Percentiles rank a stretch among this genome's conserved stretches.
These are phyloP conservation scores for Callyntrura sp. DNA, from an alignment of 2,888 invertebrate genomes.

Conservation along the genomic window DNA sequence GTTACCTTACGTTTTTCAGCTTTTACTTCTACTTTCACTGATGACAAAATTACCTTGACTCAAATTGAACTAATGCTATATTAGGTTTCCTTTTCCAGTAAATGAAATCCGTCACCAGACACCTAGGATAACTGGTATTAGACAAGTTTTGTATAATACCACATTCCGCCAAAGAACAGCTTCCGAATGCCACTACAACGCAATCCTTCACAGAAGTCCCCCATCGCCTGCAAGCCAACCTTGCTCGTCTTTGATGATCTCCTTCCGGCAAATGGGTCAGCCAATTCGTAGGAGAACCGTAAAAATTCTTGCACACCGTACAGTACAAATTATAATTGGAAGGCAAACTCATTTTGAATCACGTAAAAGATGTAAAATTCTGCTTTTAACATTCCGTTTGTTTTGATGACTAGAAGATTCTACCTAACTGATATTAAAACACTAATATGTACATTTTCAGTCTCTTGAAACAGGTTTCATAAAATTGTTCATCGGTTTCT, in stretches of 20 bases:
- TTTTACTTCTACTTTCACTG: too few species aligned
- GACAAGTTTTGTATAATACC: constrained; percentile 13
- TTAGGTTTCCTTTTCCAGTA: constrained; percentile 45
- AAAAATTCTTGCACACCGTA: constrained; percentile 23
- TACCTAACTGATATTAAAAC: too few species aligned
- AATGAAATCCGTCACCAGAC: constrained; percentile 44
- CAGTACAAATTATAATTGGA: neutral
- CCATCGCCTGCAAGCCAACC: constrained; percentile 1
- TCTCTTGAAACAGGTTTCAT: constrained; percentile 2
- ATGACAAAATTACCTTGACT: neutral
- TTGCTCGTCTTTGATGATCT: constrained; percentile 41
- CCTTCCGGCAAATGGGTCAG: constrained; percentile 16
- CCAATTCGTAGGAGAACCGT: neutral
- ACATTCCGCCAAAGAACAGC: neutral
- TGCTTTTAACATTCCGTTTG: too few species aligned
- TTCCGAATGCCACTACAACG: constrained; percentile 47
- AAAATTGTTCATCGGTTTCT: too few species aligned
- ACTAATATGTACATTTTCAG: too few species aligned
- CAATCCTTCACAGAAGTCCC: neutral
- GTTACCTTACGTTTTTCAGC: too few species aligned
- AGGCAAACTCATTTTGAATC: neutral
- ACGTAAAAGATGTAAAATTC: too few species aligned
- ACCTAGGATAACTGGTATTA: too few species aligned
- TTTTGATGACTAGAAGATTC: too few species aligned
- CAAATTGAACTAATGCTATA: constrained; percentile 53